Conservation (phyloP, 2,113 vertebrate species). For the Siniperca chuatsi region DNA sequence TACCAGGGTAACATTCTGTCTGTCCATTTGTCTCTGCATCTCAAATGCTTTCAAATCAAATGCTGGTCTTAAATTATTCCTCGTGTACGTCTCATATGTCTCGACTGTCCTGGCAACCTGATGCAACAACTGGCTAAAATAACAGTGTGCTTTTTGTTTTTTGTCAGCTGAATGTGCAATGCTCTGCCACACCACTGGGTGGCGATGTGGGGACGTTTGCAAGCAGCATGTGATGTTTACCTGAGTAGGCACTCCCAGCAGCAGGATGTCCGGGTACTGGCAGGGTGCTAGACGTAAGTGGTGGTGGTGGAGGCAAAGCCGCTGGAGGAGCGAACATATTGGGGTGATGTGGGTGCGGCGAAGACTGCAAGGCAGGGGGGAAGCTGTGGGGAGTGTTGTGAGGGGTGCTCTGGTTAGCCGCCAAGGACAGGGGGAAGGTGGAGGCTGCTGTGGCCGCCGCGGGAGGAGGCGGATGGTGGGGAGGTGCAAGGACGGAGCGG, state of each 20-base stretch:
- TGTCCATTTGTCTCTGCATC: slow-evolving; percentile 7
- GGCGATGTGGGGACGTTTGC: slow-evolving; percentile 17
- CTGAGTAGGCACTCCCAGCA: slow-evolving; percentile 95
- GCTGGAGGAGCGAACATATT: slow-evolving; percentile 99
- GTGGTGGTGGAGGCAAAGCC: slow-evolving; percentile 96
- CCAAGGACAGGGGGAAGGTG: slow-evolving; percentile 89
- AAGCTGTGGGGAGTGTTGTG: slow-evolving; percentile 91
- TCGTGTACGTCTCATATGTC: slow-evolving; percentile 14
- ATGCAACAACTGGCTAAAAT: slow-evolving; percentile 12
- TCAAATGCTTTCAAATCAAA: slow-evolving; percentile 31
- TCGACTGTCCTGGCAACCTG: background rate
- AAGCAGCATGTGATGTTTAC: slow-evolving; percentile 76
- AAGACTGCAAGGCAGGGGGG: slow-evolving; percentile 91
- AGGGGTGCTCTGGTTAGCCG: slow-evolving; percentile 88
- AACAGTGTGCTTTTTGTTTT: slow-evolving; percentile 7
- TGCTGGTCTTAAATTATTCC: slow-evolving; percentile 4
- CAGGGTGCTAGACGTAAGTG: slow-evolving; percentile 94
- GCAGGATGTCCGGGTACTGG: slow-evolving; percentile 96
- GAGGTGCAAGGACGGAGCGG: slow-evolving; percentile 83
- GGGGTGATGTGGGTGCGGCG: slow-evolving; percentile 94
- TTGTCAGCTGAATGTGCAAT: background rate
- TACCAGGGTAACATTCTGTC: slow-evolving; percentile 14
- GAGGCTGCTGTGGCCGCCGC: slow-evolving; percentile 78
- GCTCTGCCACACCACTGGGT: slow-evolving; percentile 36
- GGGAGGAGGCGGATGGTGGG: slow-evolving; percentile 86